A percentile compares a stretch with the other conserved stretches of the same genome.
Evolutionary conservation across 1,140 invertebrate species (phyloP).

Genomic region (Cylas formicarius): DNA sequence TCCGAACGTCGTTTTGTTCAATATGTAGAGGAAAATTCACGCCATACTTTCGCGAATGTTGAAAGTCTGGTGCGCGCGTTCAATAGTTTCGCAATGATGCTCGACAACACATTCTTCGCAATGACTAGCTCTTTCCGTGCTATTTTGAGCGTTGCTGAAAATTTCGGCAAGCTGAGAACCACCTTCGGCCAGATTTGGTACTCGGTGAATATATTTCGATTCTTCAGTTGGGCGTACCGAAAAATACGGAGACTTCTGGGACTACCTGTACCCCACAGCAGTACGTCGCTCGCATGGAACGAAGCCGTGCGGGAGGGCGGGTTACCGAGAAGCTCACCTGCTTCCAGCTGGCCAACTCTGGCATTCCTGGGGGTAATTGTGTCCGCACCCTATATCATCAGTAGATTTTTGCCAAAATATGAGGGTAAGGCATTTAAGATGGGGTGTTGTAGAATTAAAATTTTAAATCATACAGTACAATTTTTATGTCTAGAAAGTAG

Average conservation of each 20-base stretch:
- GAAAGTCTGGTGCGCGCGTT: slow-evolving; percentile 88
- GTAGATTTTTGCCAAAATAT: slow-evolving; percentile 62
- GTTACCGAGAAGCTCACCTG: slow-evolving; percentile 41
- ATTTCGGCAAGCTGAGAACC: slow-evolving; percentile 74
- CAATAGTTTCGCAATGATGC: slow-evolving; percentile 89
- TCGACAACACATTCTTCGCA: slow-evolving; percentile 93
- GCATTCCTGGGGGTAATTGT: slow-evolving; percentile 82
- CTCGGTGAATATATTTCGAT: slow-evolving; percentile 71
- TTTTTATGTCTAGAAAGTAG: too few species aligned
- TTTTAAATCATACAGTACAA: slow-evolving; percentile 7
- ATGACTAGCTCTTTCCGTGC: slow-evolving; percentile 92
- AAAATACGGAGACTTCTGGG: slow-evolving; percentile 65
- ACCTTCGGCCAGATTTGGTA: slow-evolving; percentile 80
- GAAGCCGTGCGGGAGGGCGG: slow-evolving; percentile 48
- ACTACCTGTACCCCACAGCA: slow-evolving; percentile 39
- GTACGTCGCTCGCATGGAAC: slow-evolving; percentile 47
- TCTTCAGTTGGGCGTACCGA: slow-evolving; percentile 70
- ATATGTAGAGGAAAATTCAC: slow-evolving; percentile 82
- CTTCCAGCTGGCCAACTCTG: slow-evolving; percentile 60
- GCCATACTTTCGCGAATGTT: slow-evolving; percentile 89
- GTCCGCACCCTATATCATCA: slow-evolving; percentile 86
- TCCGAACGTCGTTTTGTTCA: slow-evolving; percentile 69
- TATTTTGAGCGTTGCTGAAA: slow-evolving; percentile 90
- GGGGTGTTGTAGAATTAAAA: slow-evolving; percentile 2
- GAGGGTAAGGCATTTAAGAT: slow-evolving; percentile 31